Base-by-base conservation (phyloP, 2,888 invertebrate genomes). In the Trichopria drosophilae region DNA sequence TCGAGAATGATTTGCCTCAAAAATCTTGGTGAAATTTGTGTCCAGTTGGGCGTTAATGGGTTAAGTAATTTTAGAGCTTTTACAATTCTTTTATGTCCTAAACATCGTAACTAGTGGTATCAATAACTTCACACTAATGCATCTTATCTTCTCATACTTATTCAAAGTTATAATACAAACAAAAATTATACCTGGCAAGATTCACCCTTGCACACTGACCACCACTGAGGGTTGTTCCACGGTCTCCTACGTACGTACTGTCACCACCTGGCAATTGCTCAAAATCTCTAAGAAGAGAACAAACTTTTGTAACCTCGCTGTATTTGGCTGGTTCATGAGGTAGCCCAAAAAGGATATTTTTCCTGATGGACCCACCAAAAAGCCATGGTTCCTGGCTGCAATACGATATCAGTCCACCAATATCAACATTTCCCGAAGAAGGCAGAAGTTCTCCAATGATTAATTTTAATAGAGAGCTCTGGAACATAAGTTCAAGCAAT, bases 381-480 rank as follows among this genome's bases (percentile, higher is more conserved):
- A 88, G 82, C 93, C 93, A 94, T 9, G 93, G 83, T 70, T 92
- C 90, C 75, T 93, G 92, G 59, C 87, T 81, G 0, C 89, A 87
- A 72, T 92, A 93, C 16, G 87, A 84, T n/a, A 86, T 67, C 34
- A 70, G 77, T 3, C 86, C 91, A 43, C 81, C 80, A n/a, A 87
- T 78, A 44, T 81, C 78, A 15, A 90, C 75, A 9, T 76, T 77
- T 28, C 93, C 91, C 13, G 58, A 51, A 0, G 46, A 31, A 3
- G 84, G 71, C 1, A 84, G 82, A 56, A 90, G 76, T 73, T 92
- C 91, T 37, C 85, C 83, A 39, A 92, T 79, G 48, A 91, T 79
- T 31, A 84, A 79, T 69, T 86, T 84, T 36, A 87, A 71, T 44
- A 86, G 71, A n/a, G 85, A 84, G 37, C 82, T 82, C 80, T 84